These are phyloP conservation scores for Drosophila picticornis DNA, from an alignment of 2,888 invertebrate genomes.

Conservation along the genomic window DNA sequence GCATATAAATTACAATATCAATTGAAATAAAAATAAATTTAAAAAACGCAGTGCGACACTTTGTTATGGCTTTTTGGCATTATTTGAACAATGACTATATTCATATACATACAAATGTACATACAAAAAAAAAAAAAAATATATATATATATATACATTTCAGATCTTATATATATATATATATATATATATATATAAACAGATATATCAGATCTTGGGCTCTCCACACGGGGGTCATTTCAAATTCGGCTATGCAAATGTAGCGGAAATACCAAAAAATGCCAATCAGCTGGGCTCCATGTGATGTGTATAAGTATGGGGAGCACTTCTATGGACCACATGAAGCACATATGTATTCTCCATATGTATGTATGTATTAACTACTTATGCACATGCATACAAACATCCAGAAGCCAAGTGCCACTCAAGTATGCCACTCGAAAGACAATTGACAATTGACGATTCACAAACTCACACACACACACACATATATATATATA, in stretches of 20 bases:
- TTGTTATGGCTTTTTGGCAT: conserved; percentile 32
- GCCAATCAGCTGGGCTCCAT: conserved; percentile 41
- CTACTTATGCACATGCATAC: conserved; percentile 21
- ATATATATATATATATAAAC: not conserved
- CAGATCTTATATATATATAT: conserved; percentile 11
- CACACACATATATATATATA: conserved; percentile 3
- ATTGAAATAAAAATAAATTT: conserved; percentile 32
- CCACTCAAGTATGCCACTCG: conserved; percentile 52
- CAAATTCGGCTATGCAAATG: conserved; percentile 72
- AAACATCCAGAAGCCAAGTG: conserved; percentile 26
- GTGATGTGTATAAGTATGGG: conserved; percentile 21
- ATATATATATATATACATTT: conserved; percentile 2
- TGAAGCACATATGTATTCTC: not conserved
- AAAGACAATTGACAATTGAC: conserved; percentile 3
- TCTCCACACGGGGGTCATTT: conserved; percentile 23
- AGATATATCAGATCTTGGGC: conserved; percentile 15
- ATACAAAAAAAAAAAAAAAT: not conserved
- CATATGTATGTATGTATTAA: not conserved
- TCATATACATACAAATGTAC: not conserved
- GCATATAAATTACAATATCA: conserved; percentile 46
- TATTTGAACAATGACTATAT: conserved; percentile 29
- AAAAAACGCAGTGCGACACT: conserved; percentile 1
- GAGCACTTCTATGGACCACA: not conserved
- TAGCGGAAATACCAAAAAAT: conserved; percentile 66
- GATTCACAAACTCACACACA: not conserved